Base-by-base conservation (phyloP, 2,888 invertebrate genomes). In the Plusia festucae region DNA sequence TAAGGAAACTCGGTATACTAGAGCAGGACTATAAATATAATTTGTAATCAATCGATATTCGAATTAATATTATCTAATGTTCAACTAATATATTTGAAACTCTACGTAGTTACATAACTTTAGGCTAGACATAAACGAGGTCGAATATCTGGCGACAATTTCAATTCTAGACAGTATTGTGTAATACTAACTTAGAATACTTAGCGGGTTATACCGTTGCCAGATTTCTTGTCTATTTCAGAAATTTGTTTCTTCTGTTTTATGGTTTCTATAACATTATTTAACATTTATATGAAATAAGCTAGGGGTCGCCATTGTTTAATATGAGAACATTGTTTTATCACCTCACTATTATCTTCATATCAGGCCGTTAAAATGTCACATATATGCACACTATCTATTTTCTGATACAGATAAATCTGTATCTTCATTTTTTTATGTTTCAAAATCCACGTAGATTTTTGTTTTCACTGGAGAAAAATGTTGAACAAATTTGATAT, bases 61-160 rank as follows among this genome's bases (percentile, higher is more conserved):
- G 16, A 24, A 20, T 52, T 32, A 32, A 9, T 11, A 32, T 32
- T n/a, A n/a, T n/a, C n/a, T n/a, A n/a, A n/a, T n/a, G n/a, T n/a
- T n/a, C n/a, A n/a, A n/a, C n/a, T n/a, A n/a, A n/a, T n/a, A n/a
- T n/a, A n/a, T n/a, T n/a, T n/a, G n/a, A 70, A 68, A 68, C 34
- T 20, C 53, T 34, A 46, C 51, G 57, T 55, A 54, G 40, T 40
- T 40, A 40, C 7, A 40, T 40, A 49, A 22, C 16, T 27, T 57
- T 65, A 63, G 34, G 32, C 51, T 56, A 73, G 46, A 40, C n/a
- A 54, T 49, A 65, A 79, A 68, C 58, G 67, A 68, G 65, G 65
- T 65, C 61, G 44, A 22, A 61, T 60, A 60, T 67, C 49, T 53
- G 18, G 30, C 27, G 55, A 76, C 44, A 66, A 52, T 59, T 22